A percentile compares a stretch with the other conserved stretches of the same genome.
These are phyloP conservation scores for Apostichopus californicus DNA, from an alignment of 35 echinoderm and acorn worm species.

Conservation along the genomic window DNA sequence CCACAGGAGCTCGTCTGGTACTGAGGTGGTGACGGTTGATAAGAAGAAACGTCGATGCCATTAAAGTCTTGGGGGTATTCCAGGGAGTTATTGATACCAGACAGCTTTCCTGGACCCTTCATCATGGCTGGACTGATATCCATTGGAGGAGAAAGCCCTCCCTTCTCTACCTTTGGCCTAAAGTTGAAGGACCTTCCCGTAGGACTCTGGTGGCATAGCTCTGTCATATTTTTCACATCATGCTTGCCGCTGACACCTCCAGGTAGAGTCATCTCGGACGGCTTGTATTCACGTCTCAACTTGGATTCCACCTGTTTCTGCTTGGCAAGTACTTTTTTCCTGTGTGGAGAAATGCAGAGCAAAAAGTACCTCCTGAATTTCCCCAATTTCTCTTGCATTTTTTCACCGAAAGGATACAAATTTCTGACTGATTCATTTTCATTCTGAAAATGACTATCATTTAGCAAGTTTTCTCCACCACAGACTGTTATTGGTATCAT, in stretches of 20 bases:
- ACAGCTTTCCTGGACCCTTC: not conserved
- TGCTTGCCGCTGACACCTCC: not conserved
- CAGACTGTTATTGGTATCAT: too few species aligned
- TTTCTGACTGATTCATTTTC: too few species aligned
- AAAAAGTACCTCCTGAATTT: too few species aligned
- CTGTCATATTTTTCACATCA: not conserved
- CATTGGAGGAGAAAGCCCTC: not conserved
- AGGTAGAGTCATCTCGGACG: not conserved
- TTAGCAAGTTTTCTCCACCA: too few species aligned
- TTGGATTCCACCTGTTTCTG: conserved; percentile 74
- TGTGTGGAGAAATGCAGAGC: conserved; percentile 1
- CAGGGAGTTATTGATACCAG: not conserved
- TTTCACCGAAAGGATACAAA: too few species aligned
- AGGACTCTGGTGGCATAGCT: not conserved
- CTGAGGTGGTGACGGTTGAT: not conserved
- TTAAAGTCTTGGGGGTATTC: not conserved
- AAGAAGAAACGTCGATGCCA: not conserved
- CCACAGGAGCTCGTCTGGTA: not conserved
- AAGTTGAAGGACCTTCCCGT: not conserved
- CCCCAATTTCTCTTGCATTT: too few species aligned
- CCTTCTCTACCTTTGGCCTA: not conserved
- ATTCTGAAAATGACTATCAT: too few species aligned
- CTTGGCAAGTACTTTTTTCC: conserved; percentile 80
- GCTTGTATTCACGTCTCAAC: conserved; percentile 32
- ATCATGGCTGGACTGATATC: not conserved